Evolutionary conservation across 2,797 vertebrate species (phyloP).

Genomic region (Adelosebastes latens): DNA sequence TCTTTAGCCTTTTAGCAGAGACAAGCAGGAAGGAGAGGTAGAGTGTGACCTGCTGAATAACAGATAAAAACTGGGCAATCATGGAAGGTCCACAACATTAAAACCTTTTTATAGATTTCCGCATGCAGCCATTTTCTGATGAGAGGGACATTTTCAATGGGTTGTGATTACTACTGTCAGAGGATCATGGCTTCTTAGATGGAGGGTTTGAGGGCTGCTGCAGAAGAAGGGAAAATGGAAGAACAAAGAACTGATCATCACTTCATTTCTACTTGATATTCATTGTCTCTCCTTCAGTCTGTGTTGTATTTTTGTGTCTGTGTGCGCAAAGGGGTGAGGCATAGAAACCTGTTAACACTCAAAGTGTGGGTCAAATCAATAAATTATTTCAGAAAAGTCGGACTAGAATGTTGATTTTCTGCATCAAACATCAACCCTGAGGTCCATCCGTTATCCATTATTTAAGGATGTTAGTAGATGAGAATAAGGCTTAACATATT

Average conservation of each 20-base stretch:
- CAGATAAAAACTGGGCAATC: slow-evolving; percentile 80
- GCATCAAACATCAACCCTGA: slow-evolving; percentile 19
- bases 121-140: slow-evolving; percentile 73
- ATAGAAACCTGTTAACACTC: slow-evolving; percentile 30
- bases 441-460: neutral
- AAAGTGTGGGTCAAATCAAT: slow-evolving; percentile 36
- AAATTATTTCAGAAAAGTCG: slow-evolving; percentile 13
- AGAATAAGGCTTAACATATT: neutral
- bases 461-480: neutral
- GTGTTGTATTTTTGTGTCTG: slow-evolving; percentile 1
- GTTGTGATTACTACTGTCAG: slow-evolving; percentile 76
- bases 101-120: slow-evolving; percentile 81
- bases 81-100: slow-evolving; percentile 74
- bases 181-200: slow-evolving; percentile 44
- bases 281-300: slow-evolving; percentile 25
- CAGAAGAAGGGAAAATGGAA: slow-evolving; percentile 11
- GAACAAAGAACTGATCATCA: slow-evolving; percentile 36
- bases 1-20: slow-evolving; percentile 57
- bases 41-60: slow-evolving; percentile 75
- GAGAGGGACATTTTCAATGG: slow-evolving; percentile 75
- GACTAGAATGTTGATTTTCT: slow-evolving; percentile 7
- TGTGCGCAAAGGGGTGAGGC: neutral
- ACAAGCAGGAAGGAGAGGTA: slow-evolving; percentile 40
- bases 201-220: slow-evolving; percentile 19
- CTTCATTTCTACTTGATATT: slow-evolving; percentile 45